Evolutionary conservation across 1,140 invertebrate species (phyloP).

Genomic region (Nasonia giraulti): DNA sequence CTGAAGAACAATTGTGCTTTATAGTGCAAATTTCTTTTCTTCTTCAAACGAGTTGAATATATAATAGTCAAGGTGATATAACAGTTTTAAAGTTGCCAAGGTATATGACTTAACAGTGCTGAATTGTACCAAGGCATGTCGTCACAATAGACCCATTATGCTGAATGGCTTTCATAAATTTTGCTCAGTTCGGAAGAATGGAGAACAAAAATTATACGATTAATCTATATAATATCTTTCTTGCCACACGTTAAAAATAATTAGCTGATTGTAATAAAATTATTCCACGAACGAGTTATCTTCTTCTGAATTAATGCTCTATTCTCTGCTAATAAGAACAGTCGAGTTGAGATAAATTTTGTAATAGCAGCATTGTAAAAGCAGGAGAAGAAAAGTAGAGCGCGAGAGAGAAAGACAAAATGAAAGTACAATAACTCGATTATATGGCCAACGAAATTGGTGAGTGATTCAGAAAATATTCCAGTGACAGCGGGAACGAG

Average conservation of each 20-base stretch:
- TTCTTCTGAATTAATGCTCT: background rate
- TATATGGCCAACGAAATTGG: background rate
- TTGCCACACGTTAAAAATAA: slow-evolving; percentile 15
- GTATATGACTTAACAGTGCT: slow-evolving; percentile 46
- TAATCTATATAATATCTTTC: slow-evolving; percentile 22
- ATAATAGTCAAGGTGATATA: slow-evolving; percentile 30
- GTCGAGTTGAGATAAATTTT: background rate
- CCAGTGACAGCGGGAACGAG: background rate
- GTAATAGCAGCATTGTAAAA: background rate
- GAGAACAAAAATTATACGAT: slow-evolving; percentile 32
- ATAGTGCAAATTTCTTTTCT: slow-evolving; percentile 35
- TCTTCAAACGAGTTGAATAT: slow-evolving; percentile 29
- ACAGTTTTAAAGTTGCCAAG: slow-evolving; percentile 40
- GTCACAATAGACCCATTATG: slow-evolving; percentile 49
- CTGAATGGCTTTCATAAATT: slow-evolving; percentile 51
- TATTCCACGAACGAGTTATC: background rate
- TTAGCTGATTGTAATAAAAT: slow-evolving; percentile 23
- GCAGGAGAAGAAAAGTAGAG: background rate
- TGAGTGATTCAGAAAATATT: slow-evolving; percentile 36
- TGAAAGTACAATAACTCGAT: slow-evolving; percentile 5
- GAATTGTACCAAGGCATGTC: slow-evolving; percentile 38
- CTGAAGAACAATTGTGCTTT: slow-evolving; percentile 27
- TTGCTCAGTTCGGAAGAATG: slow-evolving; percentile 30
- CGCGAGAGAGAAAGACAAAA: background rate
- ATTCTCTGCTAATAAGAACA: background rate